These are phyloP conservation scores for Cromileptes altivelis DNA, from an alignment of 2,113 vertebrate species.

Conservation along the genomic window DNA sequence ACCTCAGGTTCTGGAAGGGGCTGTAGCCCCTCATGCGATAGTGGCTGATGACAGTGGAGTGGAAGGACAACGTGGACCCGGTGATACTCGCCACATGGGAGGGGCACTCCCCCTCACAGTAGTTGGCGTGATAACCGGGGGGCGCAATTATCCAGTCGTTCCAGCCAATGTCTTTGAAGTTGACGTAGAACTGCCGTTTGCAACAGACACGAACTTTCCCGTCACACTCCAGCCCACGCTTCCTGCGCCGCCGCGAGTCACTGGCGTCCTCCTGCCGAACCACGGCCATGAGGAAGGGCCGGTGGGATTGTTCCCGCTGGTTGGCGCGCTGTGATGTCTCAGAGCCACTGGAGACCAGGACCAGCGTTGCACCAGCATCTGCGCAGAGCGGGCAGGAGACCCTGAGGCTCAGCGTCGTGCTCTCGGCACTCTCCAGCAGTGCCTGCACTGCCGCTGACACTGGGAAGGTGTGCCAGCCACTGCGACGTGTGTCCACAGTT, in stretches of 20 bases:
- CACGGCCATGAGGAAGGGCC: conserved; percentile 96
- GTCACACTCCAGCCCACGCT: conserved; percentile 96
- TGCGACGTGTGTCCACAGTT: conserved; percentile 93
- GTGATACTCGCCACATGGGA: conserved; percentile 94
- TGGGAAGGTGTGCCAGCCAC: conserved; percentile 96
- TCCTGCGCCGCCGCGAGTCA: conserved; percentile 86
- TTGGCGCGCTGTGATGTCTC: conserved; percentile 77
- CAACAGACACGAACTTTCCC: conserved; percentile 97
- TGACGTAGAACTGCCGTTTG: conserved; percentile 97
- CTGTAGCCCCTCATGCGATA: conserved; percentile 96
- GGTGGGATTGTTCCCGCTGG: conserved; percentile 94
- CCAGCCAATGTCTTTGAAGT: conserved; percentile 99
- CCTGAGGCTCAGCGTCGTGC: conserved; percentile 85
- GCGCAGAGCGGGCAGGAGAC: conserved; percentile 92
- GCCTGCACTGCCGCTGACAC: conserved; percentile 90
- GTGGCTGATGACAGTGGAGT: conserved; percentile 98
- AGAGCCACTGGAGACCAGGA: conserved; percentile 78
- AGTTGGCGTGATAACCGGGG: conserved; percentile 96
- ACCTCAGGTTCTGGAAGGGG: conserved; percentile 95
- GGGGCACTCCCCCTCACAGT: conserved; percentile 98
- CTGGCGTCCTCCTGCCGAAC: conserved; percentile 89
- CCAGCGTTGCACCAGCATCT: conserved; percentile 88
- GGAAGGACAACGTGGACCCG: conserved; percentile 94
- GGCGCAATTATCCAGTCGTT: conserved; percentile 99
- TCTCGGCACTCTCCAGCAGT: conserved; percentile 79